phyloP scores from a whole-genome alignment of 2,888 invertebrate genomes.

The Mesochorus sp. region DNA sequence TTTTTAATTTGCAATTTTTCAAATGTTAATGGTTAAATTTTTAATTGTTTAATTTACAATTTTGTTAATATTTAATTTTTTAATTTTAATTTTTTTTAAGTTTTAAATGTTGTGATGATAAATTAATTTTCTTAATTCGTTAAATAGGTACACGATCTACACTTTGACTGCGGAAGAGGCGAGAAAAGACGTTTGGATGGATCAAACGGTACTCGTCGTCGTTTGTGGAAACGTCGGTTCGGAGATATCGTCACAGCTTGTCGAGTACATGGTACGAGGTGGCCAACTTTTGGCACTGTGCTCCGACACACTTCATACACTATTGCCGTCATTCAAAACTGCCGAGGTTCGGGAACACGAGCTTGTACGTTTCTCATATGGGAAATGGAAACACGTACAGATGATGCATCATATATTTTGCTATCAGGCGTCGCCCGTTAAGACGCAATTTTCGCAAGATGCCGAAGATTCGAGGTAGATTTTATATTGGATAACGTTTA shows the following conservation, averaged over 20 bases:
- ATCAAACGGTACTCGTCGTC: conserved; percentile 88
- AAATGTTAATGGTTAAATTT: neutral
- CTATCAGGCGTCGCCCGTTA: conserved; percentile 92
- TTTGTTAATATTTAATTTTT: neutral
- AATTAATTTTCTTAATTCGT: conserved; percentile 31
- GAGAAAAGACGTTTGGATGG: conserved; percentile 84
- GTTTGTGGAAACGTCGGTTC: conserved; percentile 90
- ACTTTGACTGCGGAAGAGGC: conserved; percentile 80
- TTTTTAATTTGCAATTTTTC: neutral
- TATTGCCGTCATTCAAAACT: conserved; percentile 91
- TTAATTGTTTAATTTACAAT: too few relatives aligned
- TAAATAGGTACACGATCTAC: conserved; percentile 82
- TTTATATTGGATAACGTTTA: neutral
- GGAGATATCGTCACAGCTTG: conserved; percentile 86
- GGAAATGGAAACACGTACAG: conserved; percentile 91
- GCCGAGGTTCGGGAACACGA: conserved; percentile 94
- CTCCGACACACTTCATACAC: conserved; percentile 90
- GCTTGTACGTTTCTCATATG: conserved; percentile 91
- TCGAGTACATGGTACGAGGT: conserved; percentile 89
- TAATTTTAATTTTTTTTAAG: neutral
- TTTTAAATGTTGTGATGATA: neutral
- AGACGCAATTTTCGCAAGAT: conserved; percentile 91
- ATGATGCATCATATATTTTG: conserved; percentile 95
- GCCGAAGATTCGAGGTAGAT: conserved; percentile 84
- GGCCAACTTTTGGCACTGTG: conserved; percentile 91